phyloP scores from a whole-genome alignment of 2,888 invertebrate species.

The Quadriops clusia region DNA sequence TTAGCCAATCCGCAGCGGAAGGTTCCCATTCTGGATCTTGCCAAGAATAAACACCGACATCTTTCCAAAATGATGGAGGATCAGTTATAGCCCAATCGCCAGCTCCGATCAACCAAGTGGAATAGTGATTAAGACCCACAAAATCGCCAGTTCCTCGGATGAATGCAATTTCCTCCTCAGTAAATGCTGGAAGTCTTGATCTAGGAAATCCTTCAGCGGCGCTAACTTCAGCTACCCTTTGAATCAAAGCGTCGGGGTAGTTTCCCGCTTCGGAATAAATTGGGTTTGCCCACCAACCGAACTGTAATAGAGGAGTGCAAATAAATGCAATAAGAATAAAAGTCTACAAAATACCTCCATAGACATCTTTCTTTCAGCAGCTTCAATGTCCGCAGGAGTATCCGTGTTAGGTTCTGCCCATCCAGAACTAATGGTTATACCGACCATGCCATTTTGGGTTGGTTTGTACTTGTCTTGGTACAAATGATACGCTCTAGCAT shows the following conservation, averaged over 20 bases:
- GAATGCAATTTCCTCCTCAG: constrained; percentile 32
- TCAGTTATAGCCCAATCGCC: too few relatives aligned
- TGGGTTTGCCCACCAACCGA: constrained; percentile 39
- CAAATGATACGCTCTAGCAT: constrained; percentile 49
- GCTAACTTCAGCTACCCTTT: constrained; percentile 34
- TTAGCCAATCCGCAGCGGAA: constrained; percentile 31
- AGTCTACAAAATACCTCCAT: constrained; percentile 40
- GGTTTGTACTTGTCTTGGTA: constrained; percentile 41
- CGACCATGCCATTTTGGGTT: constrained; percentile 34
- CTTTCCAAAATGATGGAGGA: constrained; percentile 7
- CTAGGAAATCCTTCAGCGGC: constrained; percentile 30
- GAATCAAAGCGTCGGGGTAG: constrained; percentile 40
- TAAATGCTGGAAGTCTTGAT: constrained; percentile 39
- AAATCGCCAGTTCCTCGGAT: constrained; percentile 47
- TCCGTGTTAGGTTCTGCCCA: constrained; percentile 43
- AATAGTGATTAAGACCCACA: constrained; percentile 54
- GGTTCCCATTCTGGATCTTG: constrained; percentile 42
- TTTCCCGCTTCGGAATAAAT: constrained; percentile 39
- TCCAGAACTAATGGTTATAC: constrained; percentile 44
- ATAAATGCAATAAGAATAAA: neutral
- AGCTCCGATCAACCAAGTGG: constrained; percentile 35
- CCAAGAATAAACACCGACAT: constrained; percentile 6
- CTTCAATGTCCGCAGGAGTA: constrained; percentile 39
- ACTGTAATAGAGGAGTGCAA: constrained; percentile 27
- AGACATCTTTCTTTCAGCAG: constrained; percentile 43